Conservation (phyloP, 1,140 invertebrate species). For the Globodera ellingtonae region DNA sequence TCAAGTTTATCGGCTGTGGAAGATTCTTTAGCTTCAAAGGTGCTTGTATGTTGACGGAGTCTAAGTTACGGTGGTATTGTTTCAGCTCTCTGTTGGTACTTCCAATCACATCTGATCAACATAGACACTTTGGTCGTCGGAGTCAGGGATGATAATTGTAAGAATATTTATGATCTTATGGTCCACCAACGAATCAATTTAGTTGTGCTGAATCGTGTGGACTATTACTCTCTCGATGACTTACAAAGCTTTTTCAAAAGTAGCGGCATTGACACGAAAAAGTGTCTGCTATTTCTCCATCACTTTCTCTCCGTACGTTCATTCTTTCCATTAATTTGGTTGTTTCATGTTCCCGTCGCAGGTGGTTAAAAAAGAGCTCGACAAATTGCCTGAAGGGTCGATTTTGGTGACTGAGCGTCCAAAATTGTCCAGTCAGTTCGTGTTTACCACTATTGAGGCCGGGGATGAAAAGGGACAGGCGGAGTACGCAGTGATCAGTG, state of each 20-base stretch:
- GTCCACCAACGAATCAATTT: not conserved
- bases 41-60: not conserved
- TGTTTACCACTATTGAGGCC: not conserved
- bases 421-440: not conserved
- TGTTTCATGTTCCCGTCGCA: not conserved
- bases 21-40: not conserved
- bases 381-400: not conserved
- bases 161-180: too few relatives aligned
- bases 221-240: not conserved
- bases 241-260: not conserved
- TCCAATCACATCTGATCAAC: not conserved
- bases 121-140: not conserved
- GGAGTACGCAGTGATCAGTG: not conserved
- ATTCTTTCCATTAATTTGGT: not conserved
- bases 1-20: not conserved
- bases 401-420: not conserved
- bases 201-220: not conserved
- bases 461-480: not conserved
- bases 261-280: not conserved
- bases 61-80: too few relatives aligned
- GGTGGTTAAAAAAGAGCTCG: not conserved
- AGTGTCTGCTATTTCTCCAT: not conserved
- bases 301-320: not conserved
- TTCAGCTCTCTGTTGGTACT: not conserved
- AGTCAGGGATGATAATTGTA: not conserved